Conservation (phyloP, 2,113 vertebrate species). For the Forbesichthys papilliferus region DNA sequence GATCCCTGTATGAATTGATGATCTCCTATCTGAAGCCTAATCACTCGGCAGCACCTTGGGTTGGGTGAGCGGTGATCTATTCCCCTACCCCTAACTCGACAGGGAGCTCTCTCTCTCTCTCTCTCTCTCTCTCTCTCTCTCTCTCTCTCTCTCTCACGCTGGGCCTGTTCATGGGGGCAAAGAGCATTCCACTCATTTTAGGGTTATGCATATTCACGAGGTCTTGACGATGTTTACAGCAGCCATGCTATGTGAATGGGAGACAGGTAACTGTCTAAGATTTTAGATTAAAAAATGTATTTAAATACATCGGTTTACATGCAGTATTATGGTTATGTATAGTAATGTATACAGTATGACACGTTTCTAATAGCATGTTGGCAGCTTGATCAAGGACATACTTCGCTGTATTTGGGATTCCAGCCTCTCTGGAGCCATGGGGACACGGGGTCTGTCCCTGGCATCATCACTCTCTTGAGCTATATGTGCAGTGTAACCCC, state of each 20-base stretch:
- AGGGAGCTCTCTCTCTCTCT: conserved; percentile 59
- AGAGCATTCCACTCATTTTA: conserved; percentile 70
- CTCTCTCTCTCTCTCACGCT: conserved; percentile 42
- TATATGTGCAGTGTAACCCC: too few species aligned
- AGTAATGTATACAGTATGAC: too few species aligned
- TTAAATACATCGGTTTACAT: too few species aligned
- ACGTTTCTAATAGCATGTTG: too few species aligned
- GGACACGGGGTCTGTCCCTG: too few species aligned
- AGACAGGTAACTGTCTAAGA: conserved; percentile 38
- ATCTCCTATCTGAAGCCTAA: conserved; percentile 73
- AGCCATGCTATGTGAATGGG: not conserved
- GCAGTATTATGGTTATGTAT: too few species aligned
- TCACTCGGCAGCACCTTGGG: conserved; percentile 70
- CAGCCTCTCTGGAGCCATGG: too few species aligned
- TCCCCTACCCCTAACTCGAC: conserved; percentile 50
- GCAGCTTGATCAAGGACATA: too few species aligned
- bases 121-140: conserved; percentile 23
- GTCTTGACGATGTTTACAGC: conserved; percentile 15
- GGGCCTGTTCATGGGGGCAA: conserved; percentile 71
- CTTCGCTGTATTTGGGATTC: too few species aligned
- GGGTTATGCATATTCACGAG: conserved; percentile 58
- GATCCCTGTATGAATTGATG: conserved; percentile 76
- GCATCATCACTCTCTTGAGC: too few species aligned
- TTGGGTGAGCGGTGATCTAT: conserved; percentile 65
- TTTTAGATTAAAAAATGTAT: conserved; percentile 46